Percentiles rank a stretch among this genome's conserved stretches.
These are phyloP conservation scores for Petrosia ficiformis DNA, from an alignment of 37 sponge, comb jelly and placozoan genomes.

Conservation along the genomic window DNA sequence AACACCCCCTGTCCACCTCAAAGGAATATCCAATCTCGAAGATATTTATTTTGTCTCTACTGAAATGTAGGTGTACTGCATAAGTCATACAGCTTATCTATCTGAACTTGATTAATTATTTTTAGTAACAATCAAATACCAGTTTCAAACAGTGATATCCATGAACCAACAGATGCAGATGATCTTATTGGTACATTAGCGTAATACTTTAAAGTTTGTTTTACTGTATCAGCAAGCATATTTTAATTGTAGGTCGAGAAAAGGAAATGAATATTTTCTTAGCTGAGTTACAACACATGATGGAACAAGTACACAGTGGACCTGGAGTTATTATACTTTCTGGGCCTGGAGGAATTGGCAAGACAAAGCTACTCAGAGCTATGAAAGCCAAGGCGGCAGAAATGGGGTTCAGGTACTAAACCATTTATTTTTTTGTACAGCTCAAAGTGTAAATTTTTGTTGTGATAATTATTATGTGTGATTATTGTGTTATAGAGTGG, in stretches of 20 bases:
- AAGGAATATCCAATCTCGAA: conserved; percentile 76
- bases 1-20: conserved; percentile 63
- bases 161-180: conserved; percentile 26
- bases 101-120: neutral
- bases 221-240: too few species aligned
- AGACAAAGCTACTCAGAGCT: conserved; percentile 76
- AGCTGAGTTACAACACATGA: conserved; percentile 50
- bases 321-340: conserved; percentile 53
- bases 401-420: conserved; percentile 65
- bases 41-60: conserved; percentile 54
- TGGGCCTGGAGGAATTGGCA: conserved; percentile 77
- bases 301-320: conserved; percentile 26
- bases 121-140: neutral
- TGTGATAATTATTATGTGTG: too few species aligned
- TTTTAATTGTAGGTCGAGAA: conserved; percentile 48
- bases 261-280: conserved; percentile 58
- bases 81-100: neutral
- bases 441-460: too few species aligned
- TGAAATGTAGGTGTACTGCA: neutral
- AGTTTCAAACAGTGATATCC: conserved; percentile 4
- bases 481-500: too few species aligned
- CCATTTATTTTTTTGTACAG: too few species aligned
- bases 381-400: conserved; percentile 64
- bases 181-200: conserved; percentile 29
- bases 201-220: neutral